Conservation (phyloP, 2,888 invertebrate species). For the Cryptophagus acutangulus region DNA sequence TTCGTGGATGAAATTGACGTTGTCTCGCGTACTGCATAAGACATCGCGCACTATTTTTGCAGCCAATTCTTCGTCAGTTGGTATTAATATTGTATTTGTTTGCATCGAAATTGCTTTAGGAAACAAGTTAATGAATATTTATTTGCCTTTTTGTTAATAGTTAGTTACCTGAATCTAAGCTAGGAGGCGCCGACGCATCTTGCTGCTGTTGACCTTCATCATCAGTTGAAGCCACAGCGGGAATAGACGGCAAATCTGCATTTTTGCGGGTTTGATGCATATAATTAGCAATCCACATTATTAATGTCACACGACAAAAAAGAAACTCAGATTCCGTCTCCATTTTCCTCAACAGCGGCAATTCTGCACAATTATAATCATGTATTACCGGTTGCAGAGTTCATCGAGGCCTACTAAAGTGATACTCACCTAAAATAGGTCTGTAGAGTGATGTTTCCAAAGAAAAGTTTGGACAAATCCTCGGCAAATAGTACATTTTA, state of each 20-base stretch:
- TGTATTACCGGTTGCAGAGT: too few species aligned
- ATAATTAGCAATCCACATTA: conserved; percentile 85
- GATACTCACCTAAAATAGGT: conserved; percentile 68
- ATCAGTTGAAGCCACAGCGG: too few species aligned
- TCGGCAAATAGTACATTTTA: conserved; percentile 81
- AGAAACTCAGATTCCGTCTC: conserved; percentile 64
- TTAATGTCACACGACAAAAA: conserved; percentile 75
- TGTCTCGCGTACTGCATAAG: conserved; percentile 79
- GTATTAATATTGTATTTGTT: conserved; percentile 41
- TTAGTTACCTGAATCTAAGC: conserved; percentile 56
- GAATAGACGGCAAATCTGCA: too few species aligned
- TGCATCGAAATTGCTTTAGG: conserved; percentile 35
- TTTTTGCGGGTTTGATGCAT: conserved; percentile 70
- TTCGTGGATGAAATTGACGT: conserved; percentile 93
- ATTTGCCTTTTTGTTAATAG: background rate
- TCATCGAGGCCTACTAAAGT: too few species aligned
- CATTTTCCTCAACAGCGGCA: conserved; percentile 69
- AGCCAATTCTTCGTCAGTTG: conserved; percentile 44
- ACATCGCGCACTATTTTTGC: conserved; percentile 79
- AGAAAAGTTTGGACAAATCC: conserved; percentile 85
- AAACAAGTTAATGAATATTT: conserved; percentile 9
- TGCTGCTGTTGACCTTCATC: conserved; percentile 52
- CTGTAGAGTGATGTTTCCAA: conserved; percentile 74
- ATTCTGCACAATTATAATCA: conserved; percentile 50
- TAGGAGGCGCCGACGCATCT: conserved; percentile 56